A percentile compares a stretch with the other conserved stretches of the same genome.
These are phyloP conservation scores for Yasuhikotakia modesta DNA, from an alignment of 2,797 vertebrate species.

Conservation along the genomic window DNA sequence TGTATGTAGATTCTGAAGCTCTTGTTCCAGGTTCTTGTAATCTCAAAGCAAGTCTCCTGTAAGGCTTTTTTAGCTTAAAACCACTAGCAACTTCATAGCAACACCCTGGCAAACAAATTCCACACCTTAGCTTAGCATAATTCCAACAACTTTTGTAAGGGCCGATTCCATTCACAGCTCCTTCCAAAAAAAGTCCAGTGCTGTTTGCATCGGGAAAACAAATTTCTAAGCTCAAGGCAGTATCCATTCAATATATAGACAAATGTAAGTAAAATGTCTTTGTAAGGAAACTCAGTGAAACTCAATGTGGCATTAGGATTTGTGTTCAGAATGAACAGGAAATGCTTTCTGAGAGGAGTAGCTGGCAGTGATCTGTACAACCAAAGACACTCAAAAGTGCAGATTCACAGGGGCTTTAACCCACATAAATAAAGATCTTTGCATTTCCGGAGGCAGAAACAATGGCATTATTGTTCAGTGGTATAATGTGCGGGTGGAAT, in stretches of 20 bases:
- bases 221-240: background rate
- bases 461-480: conserved; percentile 49
- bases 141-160: background rate
- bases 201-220: background rate
- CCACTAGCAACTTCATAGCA: background rate
- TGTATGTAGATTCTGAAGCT: too few species aligned
- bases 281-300: background rate
- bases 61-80: too few species aligned
- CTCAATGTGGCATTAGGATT: conserved; percentile 3
- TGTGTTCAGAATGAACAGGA: conserved; percentile 22
- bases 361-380: background rate
- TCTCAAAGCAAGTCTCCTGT: background rate
- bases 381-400: conserved; percentile 6
- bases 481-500: conserved; percentile 39
- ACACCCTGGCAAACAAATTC: background rate
- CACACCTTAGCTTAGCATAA: background rate
- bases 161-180: background rate
- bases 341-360: conserved; percentile 5
- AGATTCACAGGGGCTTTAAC: conserved; percentile 23
- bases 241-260: background rate
- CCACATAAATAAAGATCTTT: conserved; percentile 39
- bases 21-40: too few species aligned
- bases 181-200: background rate
- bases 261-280: background rate
- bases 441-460: conserved; percentile 48